Conservation (phyloP, 2,888 invertebrate genomes). For the Elgonia sp. region DNA sequence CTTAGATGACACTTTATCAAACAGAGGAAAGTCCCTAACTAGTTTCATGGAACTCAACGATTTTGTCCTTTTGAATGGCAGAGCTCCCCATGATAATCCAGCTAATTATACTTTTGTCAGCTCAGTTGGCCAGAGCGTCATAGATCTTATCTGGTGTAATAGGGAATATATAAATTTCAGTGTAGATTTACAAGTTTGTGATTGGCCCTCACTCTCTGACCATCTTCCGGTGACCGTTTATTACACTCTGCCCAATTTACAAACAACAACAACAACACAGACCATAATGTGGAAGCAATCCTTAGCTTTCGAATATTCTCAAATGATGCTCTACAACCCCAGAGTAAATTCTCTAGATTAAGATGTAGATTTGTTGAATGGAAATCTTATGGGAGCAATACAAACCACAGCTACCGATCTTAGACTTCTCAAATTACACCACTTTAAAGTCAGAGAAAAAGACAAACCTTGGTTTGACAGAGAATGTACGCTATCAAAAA, state of each 20-base stretch:
- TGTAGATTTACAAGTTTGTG: neutral
- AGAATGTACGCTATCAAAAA: neutral
- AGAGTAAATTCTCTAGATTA: too few species aligned
- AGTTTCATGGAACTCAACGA: neutral
- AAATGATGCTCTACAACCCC: too few species aligned
- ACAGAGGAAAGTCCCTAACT: neutral
- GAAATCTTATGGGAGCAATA: too few species aligned
- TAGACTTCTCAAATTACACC: too few species aligned
- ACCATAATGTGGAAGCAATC: too few species aligned
- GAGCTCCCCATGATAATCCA: neutral
- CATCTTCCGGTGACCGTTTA: neutral
- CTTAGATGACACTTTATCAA: neutral
- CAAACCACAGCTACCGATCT: too few species aligned
- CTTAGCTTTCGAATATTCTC: too few species aligned
- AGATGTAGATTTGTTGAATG: too few species aligned
- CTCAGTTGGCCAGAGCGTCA: neutral
- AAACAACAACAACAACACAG: too few species aligned
- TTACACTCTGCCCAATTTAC: too few species aligned
- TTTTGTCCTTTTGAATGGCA: neutral
- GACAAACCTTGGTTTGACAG: neutral
- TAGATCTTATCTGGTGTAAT: neutral
- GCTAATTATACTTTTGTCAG: neutral
- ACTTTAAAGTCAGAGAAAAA: too few species aligned
- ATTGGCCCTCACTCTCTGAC: neutral
- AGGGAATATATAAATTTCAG: neutral